Conservation (phyloP, 2,888 invertebrate species). For the Lasioglossum lativentre region DNA sequence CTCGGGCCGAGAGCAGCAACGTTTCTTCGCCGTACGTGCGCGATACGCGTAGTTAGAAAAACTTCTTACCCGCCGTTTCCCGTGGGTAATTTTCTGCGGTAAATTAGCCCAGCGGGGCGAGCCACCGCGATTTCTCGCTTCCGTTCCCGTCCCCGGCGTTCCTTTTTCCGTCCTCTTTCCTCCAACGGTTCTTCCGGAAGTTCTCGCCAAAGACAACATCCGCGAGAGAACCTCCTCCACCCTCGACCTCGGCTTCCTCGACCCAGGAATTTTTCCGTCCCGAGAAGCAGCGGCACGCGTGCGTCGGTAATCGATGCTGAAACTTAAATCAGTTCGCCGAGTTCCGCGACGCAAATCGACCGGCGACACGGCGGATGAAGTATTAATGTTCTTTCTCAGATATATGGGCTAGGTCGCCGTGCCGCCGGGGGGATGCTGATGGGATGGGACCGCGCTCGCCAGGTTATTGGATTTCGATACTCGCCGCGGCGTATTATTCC, state of each 20-base stretch:
- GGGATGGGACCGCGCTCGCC: constrained; percentile 14
- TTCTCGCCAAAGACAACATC: constrained; percentile 4
- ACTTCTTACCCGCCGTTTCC: constrained; percentile 41
- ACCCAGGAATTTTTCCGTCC: not conserved
- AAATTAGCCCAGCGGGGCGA: constrained; percentile 55
- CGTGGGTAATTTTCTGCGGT: constrained; percentile 57
- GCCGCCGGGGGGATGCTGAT: not conserved
- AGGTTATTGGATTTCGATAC: constrained; percentile 58
- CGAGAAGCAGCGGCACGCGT: not conserved
- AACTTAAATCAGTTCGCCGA: constrained; percentile 55
- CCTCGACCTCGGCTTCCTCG: not conserved
- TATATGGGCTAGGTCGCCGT: constrained; percentile 36
- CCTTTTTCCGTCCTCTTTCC: not conserved
- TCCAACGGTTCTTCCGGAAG: not conserved
- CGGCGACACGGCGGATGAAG: constrained; percentile 50
- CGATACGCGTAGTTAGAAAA: constrained; percentile 13
- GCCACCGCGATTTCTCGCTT: constrained; percentile 48
- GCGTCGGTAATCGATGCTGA: constrained; percentile 49
- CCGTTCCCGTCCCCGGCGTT: constrained; percentile 6
- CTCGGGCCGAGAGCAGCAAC: not conserved
- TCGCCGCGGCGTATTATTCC: constrained; percentile 47
- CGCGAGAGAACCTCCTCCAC: not conserved
- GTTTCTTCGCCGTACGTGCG: not conserved
- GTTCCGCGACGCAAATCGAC: constrained; percentile 51
- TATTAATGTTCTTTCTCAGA: constrained; percentile 58